Base-by-base conservation (phyloP, 2,113 vertebrate species). In the Cebus imitator region DNA sequence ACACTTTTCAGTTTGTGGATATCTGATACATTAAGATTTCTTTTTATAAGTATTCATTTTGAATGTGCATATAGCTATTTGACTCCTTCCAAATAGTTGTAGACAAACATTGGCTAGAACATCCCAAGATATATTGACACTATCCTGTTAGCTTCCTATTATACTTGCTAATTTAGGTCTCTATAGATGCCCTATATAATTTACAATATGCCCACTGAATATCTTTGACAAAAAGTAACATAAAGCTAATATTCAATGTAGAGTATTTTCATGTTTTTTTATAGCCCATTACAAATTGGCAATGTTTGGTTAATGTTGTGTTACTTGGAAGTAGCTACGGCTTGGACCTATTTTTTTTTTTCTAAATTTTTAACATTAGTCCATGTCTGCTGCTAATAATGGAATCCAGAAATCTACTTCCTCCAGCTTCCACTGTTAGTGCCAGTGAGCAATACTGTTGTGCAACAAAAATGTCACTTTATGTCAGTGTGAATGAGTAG, bases 21-120 rank as follows among this genome's bases (percentile, higher is more conserved):
- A 75, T 94, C 35, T 84, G 32, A 55, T 87, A 52, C 66, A 50
- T 97, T 64, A 94, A 95, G 35, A 88, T 93, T 90, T 89, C 43
- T 91, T 64, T 87, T 95, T 75, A 61, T 79, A 90, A 82, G 81
- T 97, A 89, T 13, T 96, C 79, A 95, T 93, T 97, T 92, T 92
- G 81, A 94, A 90, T 89, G 78, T 94, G 35, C 66, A 81, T 50
- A 43, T 48, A 76, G n/a, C 81, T 94, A 89, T 89, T 95, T 87
- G 57, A 91, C 37, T 85, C 76, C 55, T 95, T 95, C 78, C 72
- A 93, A 66, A 84, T 95, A 95, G 27, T 90, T 94, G 45, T 79
- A 96, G 25, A 57, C 70, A 96, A 90, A 93, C 48, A 64, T 5
- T 83, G 75, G 73, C 83, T 81, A 79, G 21, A 94, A 83, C 17